These are phyloP conservation scores for Gallinago nigripennis DNA, from an alignment of 2,797 vertebrate species.

Conservation along the genomic window DNA sequence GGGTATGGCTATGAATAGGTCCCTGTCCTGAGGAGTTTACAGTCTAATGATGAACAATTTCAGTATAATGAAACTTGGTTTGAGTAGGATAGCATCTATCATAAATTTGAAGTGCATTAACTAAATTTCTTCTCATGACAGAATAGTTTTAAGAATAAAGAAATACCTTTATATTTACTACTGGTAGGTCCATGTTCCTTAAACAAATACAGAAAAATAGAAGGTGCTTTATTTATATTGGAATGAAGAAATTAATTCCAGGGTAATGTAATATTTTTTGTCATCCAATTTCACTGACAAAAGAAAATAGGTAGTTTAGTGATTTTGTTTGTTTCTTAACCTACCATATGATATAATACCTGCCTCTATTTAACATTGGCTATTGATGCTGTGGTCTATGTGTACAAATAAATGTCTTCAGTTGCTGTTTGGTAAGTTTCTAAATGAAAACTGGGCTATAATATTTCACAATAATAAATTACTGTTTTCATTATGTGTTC, in stretches of 20 bases:
- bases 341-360: not conserved
- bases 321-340: not conserved
- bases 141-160: not conserved
- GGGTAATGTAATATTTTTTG: not conserved
- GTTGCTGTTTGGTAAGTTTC: not conserved
- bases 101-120: not conserved
- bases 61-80: not conserved
- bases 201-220: not conserved
- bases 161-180: not conserved
- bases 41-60: not conserved
- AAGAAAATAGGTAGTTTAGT: not conserved
- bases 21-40: not conserved
- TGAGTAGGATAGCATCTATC: not conserved
- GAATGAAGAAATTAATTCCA: not conserved
- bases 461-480: not conserved
- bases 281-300: not conserved
- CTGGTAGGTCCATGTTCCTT: not conserved
- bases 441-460: not conserved
- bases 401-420: not conserved
- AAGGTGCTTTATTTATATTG: not conserved
- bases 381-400: not conserved
- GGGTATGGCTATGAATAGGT: not conserved
- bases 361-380: not conserved
- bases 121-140: not conserved
- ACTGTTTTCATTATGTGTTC: not conserved